These are phyloP conservation scores for Chondrosia reniformis DNA, from an alignment of 37 sponge, comb jelly and placozoan species.

Conservation along the genomic window DNA sequence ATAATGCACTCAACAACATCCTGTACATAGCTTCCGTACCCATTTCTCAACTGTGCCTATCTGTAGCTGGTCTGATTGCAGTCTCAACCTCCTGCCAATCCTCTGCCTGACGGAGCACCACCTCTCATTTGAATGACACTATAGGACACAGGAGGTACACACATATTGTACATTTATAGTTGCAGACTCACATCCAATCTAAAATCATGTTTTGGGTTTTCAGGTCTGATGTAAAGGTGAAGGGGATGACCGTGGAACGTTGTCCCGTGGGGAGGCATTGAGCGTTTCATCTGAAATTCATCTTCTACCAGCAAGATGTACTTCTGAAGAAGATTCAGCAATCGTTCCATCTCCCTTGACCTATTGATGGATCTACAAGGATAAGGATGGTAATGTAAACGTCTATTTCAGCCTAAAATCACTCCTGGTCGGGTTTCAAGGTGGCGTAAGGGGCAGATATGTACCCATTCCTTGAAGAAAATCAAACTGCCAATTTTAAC, in stretches of 20 bases:
- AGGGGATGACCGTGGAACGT: conserved; percentile 81
- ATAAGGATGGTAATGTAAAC: no score
- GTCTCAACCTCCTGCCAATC: conserved; percentile 45
- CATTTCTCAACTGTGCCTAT: conserved; percentile 57
- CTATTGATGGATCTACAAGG: no score
- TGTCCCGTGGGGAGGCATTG: conserved; percentile 71
- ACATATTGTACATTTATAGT: neutral
- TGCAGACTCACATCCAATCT: conserved; percentile 39
- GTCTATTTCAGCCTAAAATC: no score
- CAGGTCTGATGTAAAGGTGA: conserved; percentile 42
- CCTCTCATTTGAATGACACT: conserved; percentile 80
- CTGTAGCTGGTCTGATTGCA: conserved; percentile 57
- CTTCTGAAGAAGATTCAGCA: conserved; percentile 42
- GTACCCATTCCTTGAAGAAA: no score
- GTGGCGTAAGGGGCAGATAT: no score
- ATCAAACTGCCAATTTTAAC: no score
- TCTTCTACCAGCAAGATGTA: conserved; percentile 68
- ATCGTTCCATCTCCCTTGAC: conserved; percentile 26
- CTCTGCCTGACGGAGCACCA: conserved; percentile 61
- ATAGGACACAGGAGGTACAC: neutral
- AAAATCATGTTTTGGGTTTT: conserved; percentile 63
- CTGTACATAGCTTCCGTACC: no score
- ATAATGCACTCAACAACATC: no score
- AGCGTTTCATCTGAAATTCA: conserved; percentile 44
- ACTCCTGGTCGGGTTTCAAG: no score